These are phyloP conservation scores for Notodonta dromedarius DNA, from an alignment of 2,888 invertebrate species.

Conservation along the genomic window DNA sequence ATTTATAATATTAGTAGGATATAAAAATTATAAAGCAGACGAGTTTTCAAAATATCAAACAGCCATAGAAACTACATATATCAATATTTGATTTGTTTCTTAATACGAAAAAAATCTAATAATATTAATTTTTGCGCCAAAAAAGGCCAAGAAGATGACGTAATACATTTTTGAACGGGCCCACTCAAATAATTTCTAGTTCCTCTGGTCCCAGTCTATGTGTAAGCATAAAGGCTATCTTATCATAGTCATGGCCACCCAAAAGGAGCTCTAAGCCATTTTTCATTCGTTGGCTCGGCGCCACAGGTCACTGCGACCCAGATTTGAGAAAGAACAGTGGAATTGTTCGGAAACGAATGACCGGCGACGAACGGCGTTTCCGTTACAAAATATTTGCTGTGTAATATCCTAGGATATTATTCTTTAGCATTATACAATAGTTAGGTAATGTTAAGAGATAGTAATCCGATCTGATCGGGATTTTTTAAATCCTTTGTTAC, in stretches of 20 bases:
- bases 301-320: neutral
- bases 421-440: neutral
- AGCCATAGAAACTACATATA: too few species aligned
- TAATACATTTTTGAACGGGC: neutral
- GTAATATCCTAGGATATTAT: neutral
- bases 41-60: too few species aligned
- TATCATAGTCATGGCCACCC: neutral
- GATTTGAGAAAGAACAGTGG: neutral
- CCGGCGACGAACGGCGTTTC: neutral
- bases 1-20: too few species aligned
- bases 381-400: slow-evolving; percentile 1
- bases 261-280: neutral
- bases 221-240: neutral
- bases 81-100: too few species aligned
- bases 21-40: too few species aligned
- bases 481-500: too few species aligned
- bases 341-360: neutral
- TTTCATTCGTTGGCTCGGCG: neutral
- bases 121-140: too few species aligned
- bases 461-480: too few species aligned
- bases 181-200: neutral
- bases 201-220: neutral
- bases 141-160: too few species aligned
- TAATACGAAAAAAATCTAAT: too few species aligned
- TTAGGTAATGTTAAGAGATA: too few species aligned